Evolutionary conservation across 2,797 vertebrate species (phyloP), one percentile per base, ranked within the genome.

Genomic region (Myotis daubentonii): DNA sequence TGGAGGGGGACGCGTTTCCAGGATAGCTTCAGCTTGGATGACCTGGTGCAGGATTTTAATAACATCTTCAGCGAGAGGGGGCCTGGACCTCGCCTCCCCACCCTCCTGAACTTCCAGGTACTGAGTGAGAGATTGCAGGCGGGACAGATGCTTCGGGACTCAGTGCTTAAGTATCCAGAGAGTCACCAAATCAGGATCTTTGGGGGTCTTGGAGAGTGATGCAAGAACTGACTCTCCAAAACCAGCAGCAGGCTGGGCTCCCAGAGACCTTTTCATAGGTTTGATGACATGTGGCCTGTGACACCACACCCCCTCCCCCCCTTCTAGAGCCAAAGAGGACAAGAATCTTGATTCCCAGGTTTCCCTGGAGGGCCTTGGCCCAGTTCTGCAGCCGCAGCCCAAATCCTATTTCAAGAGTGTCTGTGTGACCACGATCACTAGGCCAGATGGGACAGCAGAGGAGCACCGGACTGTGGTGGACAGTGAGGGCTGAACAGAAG

Each of bases 361-460:
- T 30, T 99, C 99, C 7, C 98, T 99, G 0, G 96, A 95, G 1
- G 99, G 99, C 30, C 97, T 99, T 57, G 99, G 99, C 65, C 98
- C 99, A 79, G 98, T 99, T 95, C 97, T 99, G 60, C 17, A 98
- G 62, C 93, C 97, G 93, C 93, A 95, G 44, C 98, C 99, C 5
- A 98, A 71, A 70, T 97, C 89, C 0, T 98, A 98, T 71, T 99
- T 99, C 53, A 99, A 98, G 97, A 99, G 99, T 15, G 97, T 99
- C 91, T 99, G 99, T 0, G 98, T 99, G 94, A 99, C 98, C 87
- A 99, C 98, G 97, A 99, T 99, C 97, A 98, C 99, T 74, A 98
- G 98, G 57, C 99, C 99, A 3, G 99, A 99, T 0, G 99, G 99
- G 98, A 98, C 95, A 0, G 97, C 99, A 11, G 99, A 99, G 97